phyloP scores from a whole-genome alignment of 2,888 invertebrate species.

The Chymomyza amoena region DNA sequence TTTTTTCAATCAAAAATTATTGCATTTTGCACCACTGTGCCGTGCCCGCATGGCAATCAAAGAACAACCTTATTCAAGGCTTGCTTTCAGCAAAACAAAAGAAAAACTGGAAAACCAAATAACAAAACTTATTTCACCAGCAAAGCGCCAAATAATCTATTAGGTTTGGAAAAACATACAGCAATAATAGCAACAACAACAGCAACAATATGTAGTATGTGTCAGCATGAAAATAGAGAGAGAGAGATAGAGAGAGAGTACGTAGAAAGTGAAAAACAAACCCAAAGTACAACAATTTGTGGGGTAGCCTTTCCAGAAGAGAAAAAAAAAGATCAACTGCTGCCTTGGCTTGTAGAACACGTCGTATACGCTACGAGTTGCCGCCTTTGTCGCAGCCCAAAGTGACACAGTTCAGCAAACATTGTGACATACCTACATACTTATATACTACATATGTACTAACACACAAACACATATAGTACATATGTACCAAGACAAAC shows the following conservation, averaged over 20 bases:
- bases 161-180: constrained; percentile 34
- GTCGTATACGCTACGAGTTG: constrained; percentile 36
- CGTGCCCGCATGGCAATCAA: constrained; percentile 7
- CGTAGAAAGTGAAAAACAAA: constrained; percentile 37
- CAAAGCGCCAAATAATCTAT: constrained; percentile 52
- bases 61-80: constrained; percentile 36
- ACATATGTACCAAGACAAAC: neutral
- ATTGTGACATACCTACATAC: neutral
- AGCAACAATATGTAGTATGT: constrained; percentile 26
- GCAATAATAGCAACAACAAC: constrained; percentile 6
- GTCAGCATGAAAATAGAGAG: constrained; percentile 45
- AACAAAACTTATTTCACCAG: constrained; percentile 34
- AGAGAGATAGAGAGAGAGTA: constrained; percentile 16
- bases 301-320: constrained; percentile 36
- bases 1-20: neutral
- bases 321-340: constrained; percentile 22
- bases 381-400: neutral
- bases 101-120: constrained; percentile 13
- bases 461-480: neutral
- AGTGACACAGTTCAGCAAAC: neutral
- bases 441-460: neutral
- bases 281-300: constrained; percentile 44
- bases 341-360: constrained; percentile 39
- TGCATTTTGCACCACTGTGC: constrained; percentile 10
- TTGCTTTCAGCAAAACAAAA: constrained; percentile 11